Conservation (phyloP, 2,888 invertebrate species). For the Abrostola tripartita region DNA sequence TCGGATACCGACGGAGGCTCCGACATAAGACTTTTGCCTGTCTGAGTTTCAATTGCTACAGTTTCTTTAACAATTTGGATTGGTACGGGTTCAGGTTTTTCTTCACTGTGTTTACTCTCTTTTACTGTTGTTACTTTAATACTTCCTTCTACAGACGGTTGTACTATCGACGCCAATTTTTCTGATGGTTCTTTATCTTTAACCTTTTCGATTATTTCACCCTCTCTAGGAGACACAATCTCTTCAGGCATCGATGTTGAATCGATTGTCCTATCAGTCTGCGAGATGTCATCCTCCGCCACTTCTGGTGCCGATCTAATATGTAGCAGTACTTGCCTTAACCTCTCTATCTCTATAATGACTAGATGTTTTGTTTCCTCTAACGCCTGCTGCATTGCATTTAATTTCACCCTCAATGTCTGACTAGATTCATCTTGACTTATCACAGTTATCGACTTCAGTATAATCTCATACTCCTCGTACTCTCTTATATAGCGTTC, state of each 20-base stretch:
- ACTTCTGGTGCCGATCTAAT: slow-evolving; percentile 75
- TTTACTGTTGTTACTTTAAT: slow-evolving; percentile 59
- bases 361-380: slow-evolving; percentile 90
- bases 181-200: slow-evolving; percentile 49
- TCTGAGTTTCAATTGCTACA: slow-evolving; percentile 90
- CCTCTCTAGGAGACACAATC: slow-evolving; percentile 82
- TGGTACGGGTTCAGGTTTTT: slow-evolving; percentile 49
- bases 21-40: slow-evolving; percentile 89
- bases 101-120: slow-evolving; percentile 64
- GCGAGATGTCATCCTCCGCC: slow-evolving; percentile 83
- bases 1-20: slow-evolving; percentile 78
- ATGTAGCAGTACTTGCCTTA: slow-evolving; percentile 82
- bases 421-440: slow-evolving; percentile 85
- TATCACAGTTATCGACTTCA: slow-evolving; percentile 82
- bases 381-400: slow-evolving; percentile 87
- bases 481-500: slow-evolving; percentile 83
- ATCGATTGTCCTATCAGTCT: slow-evolving; percentile 90
- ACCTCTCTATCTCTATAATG: slow-evolving; percentile 88
- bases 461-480: slow-evolving; percentile 81
- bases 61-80: slow-evolving; percentile 60
- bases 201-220: slow-evolving; percentile 55
- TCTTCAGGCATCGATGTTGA: slow-evolving; percentile 92
- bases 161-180: slow-evolving; percentile 53
- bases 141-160: slow-evolving; percentile 53
- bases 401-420: slow-evolving; percentile 87